These are phyloP conservation scores for Lasiurus borealis DNA, from an alignment of 2,113 vertebrate species.

Conservation along the genomic window DNA sequence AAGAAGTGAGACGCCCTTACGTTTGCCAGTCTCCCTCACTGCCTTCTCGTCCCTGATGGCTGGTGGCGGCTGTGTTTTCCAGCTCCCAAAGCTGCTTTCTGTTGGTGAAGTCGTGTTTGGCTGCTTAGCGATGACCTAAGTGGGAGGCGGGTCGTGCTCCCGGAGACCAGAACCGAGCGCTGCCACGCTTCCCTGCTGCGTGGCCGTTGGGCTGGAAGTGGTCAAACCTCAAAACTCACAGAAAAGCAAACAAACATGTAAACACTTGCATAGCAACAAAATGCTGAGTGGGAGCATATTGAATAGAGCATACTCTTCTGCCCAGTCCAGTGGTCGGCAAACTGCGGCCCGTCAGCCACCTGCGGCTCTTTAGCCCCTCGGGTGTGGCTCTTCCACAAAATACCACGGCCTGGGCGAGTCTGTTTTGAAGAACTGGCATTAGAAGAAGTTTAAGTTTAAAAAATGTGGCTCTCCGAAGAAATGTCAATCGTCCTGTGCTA, in stretches of 20 bases:
- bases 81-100: not conserved
- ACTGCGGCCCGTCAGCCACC: no score
- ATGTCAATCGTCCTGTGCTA: no score
- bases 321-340: no score
- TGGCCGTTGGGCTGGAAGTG: not conserved
- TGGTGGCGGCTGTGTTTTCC: not conserved
- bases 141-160: fast-evolving
- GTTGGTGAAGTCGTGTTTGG: not conserved
- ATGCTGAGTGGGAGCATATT: fast-evolving
- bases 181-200: fast-evolving
- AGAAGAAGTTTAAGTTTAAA: no score
- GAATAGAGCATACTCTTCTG: fast-evolving
- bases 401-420: no score
- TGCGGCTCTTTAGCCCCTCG: no score
- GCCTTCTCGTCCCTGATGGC: not conserved
- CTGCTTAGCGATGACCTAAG: fast-evolving
- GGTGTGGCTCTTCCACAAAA: no score
- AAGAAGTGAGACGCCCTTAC: not conserved
- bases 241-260: no score
- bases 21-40: not conserved
- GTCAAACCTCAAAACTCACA: not conserved
- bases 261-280: not conserved
- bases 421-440: no score
- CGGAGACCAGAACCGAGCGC: not conserved
- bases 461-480: no score